phyloP scores from a whole-genome alignment of 2,888 invertebrate species.

The Heteropelma amictum region DNA sequence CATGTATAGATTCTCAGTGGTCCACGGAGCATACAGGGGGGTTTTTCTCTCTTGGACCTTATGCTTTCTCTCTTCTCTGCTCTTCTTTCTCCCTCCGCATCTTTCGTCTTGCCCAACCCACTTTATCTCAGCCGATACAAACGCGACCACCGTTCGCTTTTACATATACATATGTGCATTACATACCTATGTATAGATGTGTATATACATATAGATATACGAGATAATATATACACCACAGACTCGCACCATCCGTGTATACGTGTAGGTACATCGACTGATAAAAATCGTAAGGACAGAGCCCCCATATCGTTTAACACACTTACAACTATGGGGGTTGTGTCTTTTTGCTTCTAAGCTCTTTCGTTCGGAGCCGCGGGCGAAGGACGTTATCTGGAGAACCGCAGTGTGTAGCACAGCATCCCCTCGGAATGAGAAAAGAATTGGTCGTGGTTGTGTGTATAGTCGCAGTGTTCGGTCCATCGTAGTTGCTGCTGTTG shows the following conservation, averaged over 20 bases:
- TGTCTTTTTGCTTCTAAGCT: not conserved
- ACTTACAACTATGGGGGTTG: not conserved
- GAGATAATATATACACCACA: too few species aligned
- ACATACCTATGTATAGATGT: not conserved
- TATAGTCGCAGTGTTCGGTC: constrained; percentile 54
- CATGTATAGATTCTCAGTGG: not conserved
- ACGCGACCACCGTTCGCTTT: constrained; percentile 5
- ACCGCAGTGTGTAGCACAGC: constrained; percentile 52
- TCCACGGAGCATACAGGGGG: constrained; percentile 14
- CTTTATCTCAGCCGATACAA: constrained; percentile 47
- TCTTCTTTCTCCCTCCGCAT: constrained; percentile 34
- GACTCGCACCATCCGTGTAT: not conserved
- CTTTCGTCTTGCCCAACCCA: constrained; percentile 42
- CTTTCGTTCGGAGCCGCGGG: constrained; percentile 65
- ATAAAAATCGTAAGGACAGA: not conserved
- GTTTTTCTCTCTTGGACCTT: constrained; percentile 36
- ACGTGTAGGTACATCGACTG: not conserved
- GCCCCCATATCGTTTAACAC: too few species aligned
- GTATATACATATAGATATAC: too few species aligned
- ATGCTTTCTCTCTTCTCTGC: constrained; percentile 44
- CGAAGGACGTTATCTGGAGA: constrained; percentile 70
- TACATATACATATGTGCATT: not conserved
- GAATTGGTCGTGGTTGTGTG: constrained; percentile 50
- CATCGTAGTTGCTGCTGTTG: constrained; percentile 19
- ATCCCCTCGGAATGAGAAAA: constrained; percentile 67